Evolutionary conservation across 2,888 invertebrate species (phyloP).

Genomic region (Anthophora plumipes): DNA sequence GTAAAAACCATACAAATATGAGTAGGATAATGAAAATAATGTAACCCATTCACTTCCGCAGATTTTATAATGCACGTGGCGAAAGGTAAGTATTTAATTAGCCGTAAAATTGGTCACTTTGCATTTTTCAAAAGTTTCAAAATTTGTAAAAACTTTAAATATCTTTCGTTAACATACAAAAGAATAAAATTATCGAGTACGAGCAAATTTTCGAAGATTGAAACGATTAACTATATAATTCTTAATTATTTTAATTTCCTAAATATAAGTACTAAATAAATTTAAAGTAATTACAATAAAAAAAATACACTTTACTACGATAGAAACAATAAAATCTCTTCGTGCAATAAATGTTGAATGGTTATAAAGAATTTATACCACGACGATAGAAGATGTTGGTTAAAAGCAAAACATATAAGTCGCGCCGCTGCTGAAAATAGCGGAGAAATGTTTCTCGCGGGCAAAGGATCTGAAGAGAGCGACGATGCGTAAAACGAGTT

Average conservation of each 20-base stretch:
- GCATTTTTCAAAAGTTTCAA: no score
- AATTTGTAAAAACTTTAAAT: no score
- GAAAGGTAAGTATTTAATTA: no score
- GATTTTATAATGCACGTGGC: no score
- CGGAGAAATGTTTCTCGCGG: slow-evolving; percentile 42
- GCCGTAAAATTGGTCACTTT: no score
- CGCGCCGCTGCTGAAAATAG: slow-evolving; percentile 25
- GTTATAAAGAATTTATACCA: slow-evolving; percentile 44
- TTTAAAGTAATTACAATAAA: neutral
- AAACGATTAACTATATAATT: neutral
- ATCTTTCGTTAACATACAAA: no score
- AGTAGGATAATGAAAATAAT: no score
- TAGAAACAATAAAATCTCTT: neutral
- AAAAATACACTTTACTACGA: neutral
- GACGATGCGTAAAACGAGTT: slow-evolving; percentile 78
- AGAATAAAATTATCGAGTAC: no score
- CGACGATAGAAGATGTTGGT: slow-evolving; percentile 31
- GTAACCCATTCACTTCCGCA: no score
- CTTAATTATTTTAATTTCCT: neutral
- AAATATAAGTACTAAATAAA: neutral
- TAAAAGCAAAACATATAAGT: slow-evolving; percentile 34
- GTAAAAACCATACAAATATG: no score
- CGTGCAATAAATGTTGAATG: slow-evolving; percentile 16
- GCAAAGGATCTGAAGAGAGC: slow-evolving; percentile 60
- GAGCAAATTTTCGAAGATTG: no score